Evolutionary conservation across 2,113 vertebrate species (phyloP).

Genomic region (Camelus dromedarius): DNA sequence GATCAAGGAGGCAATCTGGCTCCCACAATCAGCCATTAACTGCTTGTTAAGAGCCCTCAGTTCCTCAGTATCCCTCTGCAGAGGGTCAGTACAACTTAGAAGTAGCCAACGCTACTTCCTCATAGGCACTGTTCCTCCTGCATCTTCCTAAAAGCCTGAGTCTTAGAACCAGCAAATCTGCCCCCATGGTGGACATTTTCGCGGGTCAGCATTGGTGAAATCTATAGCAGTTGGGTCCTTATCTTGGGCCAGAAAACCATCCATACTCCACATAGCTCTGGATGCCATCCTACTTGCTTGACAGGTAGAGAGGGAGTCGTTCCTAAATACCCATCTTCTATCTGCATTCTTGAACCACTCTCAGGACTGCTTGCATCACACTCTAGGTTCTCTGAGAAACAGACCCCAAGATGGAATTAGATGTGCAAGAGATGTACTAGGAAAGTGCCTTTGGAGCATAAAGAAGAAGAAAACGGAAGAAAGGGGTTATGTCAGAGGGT

Average conservation of each 20-base stretch:
- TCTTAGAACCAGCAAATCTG: background rate
- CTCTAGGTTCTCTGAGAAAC: background rate
- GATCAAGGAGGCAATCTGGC: conserved; percentile 1
- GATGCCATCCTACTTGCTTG: background rate
- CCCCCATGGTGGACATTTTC: background rate
- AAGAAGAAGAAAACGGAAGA: background rate
- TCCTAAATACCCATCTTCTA: background rate
- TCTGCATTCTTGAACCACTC: background rate
- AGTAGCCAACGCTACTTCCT: background rate
- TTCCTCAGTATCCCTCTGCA: conserved; percentile 39
- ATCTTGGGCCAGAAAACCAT: background rate
- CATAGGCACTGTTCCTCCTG: background rate
- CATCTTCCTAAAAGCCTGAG: background rate
- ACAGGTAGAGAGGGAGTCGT: background rate
- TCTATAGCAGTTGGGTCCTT: background rate
- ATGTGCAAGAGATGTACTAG: background rate
- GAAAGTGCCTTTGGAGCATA: background rate
- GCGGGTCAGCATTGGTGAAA: background rate
- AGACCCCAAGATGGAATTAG: background rate
- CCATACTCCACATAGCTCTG: background rate
- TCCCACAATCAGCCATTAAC: conserved; percentile 59
- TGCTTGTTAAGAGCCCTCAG: conserved; percentile 25
- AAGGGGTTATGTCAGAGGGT: background rate
- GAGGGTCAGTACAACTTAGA: background rate
- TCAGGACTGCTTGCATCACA: background rate